Evolutionary conservation across 2,113 vertebrate genomes (phyloP).

Genomic region (Archilochus colubris): DNA sequence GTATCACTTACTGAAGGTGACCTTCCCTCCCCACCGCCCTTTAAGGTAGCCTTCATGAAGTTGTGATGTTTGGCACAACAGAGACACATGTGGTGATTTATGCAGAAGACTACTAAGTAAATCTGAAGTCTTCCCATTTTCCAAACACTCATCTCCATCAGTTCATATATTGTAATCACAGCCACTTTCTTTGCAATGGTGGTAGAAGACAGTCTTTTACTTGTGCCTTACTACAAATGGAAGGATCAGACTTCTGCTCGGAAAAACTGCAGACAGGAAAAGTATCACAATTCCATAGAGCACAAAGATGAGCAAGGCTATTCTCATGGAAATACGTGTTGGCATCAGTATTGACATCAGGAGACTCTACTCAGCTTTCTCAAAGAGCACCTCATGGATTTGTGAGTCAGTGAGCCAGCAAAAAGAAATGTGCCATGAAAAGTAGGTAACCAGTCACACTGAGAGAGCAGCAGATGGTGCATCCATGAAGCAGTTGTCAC

Average conservation of each 20-base stretch:
- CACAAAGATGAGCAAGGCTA: not conserved
- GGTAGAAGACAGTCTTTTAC: not conserved
- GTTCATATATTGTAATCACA: not conserved
- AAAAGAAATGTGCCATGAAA: constrained; percentile 53
- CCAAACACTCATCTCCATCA: not conserved
- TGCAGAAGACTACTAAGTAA: not conserved
- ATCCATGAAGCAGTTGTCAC: not conserved
- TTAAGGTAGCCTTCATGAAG: not conserved
- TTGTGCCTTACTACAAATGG: not conserved
- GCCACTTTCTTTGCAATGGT: not conserved
- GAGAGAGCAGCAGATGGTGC: constrained; percentile 51
- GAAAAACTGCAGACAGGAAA: not conserved
- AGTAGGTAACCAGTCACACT: not conserved
- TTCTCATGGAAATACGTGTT: constrained; percentile 14
- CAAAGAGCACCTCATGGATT: constrained; percentile 11
- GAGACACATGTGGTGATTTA: not conserved
- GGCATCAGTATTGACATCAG: constrained; percentile 13
- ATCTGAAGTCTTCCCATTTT: not conserved
- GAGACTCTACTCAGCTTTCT: constrained; percentile 6
- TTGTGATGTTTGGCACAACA: not conserved
- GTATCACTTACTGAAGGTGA: not conserved
- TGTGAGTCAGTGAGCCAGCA: constrained; percentile 30
- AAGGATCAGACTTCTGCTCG: not conserved
- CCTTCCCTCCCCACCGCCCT: not conserved
- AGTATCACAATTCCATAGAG: not conserved